Evolutionary conservation across 2,113 vertebrate genomes (phyloP).

Genomic region (Mobula hypostoma): DNA sequence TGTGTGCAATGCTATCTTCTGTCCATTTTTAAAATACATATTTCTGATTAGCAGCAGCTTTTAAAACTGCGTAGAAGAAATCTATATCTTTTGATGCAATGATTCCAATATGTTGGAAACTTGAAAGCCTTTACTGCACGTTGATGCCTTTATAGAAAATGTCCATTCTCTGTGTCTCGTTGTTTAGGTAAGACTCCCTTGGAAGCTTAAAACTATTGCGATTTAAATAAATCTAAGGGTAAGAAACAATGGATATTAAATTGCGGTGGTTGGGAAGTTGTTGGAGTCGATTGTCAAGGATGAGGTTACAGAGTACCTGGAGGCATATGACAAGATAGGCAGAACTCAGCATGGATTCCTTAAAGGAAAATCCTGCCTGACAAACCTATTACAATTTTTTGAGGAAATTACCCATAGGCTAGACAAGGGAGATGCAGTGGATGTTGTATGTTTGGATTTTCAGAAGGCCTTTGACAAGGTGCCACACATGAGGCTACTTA

Average conservation of each 20-base stretch:
- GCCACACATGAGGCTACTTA: no score
- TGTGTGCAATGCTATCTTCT: not conserved
- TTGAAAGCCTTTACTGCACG: not conserved
- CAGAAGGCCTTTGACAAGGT: no score
- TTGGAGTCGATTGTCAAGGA: no score
- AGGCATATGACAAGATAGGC: no score
- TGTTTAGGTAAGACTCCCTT: not conserved
- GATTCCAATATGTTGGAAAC: not conserved
- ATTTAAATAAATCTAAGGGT: not conserved
- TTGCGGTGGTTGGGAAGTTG: not conserved
- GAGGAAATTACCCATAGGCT: no score
- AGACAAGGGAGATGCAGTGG: no score
- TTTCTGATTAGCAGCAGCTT: not conserved
- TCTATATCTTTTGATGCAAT: not conserved
- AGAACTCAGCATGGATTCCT: no score
- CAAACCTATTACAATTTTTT: no score
- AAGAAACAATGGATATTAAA: not conserved
- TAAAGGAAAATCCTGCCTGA: no score
- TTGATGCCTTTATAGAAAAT: not conserved
- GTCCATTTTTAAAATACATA: not conserved
- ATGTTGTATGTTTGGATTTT: no score
- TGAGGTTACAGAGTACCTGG: no score
- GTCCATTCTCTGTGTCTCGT: not conserved
- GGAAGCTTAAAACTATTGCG: not conserved
- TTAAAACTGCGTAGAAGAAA: not conserved